phyloP scores from a whole-genome alignment of 2,113 vertebrate genomes.

The Albula goreensis region DNA sequence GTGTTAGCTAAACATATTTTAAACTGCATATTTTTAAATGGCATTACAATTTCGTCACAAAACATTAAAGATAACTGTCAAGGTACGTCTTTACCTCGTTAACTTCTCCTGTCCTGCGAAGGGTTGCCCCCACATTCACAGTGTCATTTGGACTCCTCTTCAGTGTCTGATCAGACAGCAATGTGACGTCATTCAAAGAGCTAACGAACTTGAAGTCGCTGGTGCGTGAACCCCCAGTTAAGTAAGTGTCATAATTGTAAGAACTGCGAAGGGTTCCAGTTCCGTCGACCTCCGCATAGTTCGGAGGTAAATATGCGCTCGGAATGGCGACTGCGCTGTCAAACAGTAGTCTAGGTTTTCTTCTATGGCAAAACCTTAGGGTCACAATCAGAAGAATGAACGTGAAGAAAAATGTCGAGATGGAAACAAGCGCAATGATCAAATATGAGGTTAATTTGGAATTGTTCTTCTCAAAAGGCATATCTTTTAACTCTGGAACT shows the following conservation, averaged over 20 bases:
- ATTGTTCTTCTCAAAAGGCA: slow-evolving; percentile 53
- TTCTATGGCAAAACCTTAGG: slow-evolving; percentile 62
- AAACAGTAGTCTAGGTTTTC: slow-evolving; percentile 60
- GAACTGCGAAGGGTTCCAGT: slow-evolving; percentile 61
- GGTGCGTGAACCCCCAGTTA: slow-evolving; percentile 58
- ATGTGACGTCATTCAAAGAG: slow-evolving; percentile 55
- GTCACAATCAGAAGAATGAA: slow-evolving; percentile 64
- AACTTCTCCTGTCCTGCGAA: slow-evolving; percentile 8
- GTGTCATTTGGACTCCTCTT: slow-evolving; percentile 25
- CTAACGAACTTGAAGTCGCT: slow-evolving; percentile 64
- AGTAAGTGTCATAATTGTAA: slow-evolving; percentile 60
- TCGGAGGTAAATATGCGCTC: slow-evolving; percentile 61
- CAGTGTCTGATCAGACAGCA: slow-evolving; percentile 46
- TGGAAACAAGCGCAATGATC: slow-evolving; percentile 58
- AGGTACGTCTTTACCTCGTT: neutral
- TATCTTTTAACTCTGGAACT: slow-evolving; percentile 62
- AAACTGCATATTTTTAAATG: neutral
- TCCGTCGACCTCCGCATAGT: slow-evolving; percentile 54
- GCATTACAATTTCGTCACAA: neutral
- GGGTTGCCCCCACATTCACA: neutral
- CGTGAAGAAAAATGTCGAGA: slow-evolving; percentile 69
- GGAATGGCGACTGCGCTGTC: slow-evolving; percentile 63
- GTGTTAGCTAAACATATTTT: neutral
- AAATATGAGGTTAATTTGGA: slow-evolving; percentile 66
- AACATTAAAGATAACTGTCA: neutral